phyloP scores from a whole-genome alignment of 2,797 vertebrate genomes.

The Knipowitschia caucasica region DNA sequence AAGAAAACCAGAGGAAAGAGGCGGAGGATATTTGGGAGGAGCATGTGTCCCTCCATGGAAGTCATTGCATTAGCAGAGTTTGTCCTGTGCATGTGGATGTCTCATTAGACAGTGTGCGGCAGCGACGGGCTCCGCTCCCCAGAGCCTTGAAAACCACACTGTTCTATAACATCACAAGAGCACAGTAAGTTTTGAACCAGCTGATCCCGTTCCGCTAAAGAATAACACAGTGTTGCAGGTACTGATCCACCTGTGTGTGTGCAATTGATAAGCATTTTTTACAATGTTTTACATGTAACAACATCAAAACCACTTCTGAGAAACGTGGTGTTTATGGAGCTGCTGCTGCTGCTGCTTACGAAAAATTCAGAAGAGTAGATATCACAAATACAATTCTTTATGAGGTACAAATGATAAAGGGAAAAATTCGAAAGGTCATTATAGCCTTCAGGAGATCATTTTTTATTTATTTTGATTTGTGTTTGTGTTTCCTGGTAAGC shows the following conservation, averaged over 20 bases:
- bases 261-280: constrained; percentile 19
- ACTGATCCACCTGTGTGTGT: constrained; percentile 32
- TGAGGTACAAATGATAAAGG: not conserved
- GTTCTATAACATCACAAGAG: constrained; percentile 76
- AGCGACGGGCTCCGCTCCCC: constrained; percentile 64
- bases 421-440: not conserved
- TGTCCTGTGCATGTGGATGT: constrained; percentile 72
- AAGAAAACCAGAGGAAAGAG: constrained; percentile 14
- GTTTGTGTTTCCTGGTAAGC: not conserved
- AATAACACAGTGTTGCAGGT: constrained; percentile 42
- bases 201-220: constrained; percentile 50
- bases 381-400: too few species aligned
- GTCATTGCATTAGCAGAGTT: constrained; percentile 70
- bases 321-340: constrained; percentile 22
- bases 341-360: not conserved
- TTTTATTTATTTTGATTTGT: constrained; percentile 3
- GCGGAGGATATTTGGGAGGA: constrained; percentile 5
- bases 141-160: constrained; percentile 73
- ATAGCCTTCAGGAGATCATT: not conserved
- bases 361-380: too few species aligned
- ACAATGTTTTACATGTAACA: constrained; percentile 7
- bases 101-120: constrained; percentile 66
- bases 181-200: constrained; percentile 62
- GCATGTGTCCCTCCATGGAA: constrained; percentile 69
- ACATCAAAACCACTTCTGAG: not conserved